Conservation (phyloP, 2,113 vertebrate genomes). For the Martes martes region DNA sequence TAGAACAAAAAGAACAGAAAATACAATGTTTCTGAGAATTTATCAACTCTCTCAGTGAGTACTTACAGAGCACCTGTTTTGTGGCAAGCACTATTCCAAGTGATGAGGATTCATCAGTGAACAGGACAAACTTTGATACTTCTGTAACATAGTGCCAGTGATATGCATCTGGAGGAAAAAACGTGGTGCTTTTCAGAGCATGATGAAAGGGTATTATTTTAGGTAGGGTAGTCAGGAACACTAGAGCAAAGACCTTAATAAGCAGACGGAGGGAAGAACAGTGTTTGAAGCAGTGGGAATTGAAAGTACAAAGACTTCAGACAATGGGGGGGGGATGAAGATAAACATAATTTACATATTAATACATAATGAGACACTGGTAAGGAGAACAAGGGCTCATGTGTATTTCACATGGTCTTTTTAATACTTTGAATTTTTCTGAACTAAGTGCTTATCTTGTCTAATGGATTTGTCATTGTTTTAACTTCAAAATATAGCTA, state of each 20-base stretch:
- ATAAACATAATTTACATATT: neutral
- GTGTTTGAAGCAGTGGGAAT: fast-evolving
- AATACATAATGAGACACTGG: no score
- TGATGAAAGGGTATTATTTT: neutral
- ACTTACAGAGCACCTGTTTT: neutral
- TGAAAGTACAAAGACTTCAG: no score
- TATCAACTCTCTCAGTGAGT: neutral
- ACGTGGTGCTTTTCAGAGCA: neutral
- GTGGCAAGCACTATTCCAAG: neutral
- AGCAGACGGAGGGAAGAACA: neutral
- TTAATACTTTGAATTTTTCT: neutral
- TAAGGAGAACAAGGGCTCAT: neutral
- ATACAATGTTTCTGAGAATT: neutral
- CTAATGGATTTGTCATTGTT: neutral
- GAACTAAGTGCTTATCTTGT: neutral
- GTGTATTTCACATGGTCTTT: neutral
- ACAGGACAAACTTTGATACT: neutral
- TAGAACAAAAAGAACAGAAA: neutral
- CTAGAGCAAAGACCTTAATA: neutral
- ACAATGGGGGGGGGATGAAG: neutral
- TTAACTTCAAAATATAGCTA: neutral
- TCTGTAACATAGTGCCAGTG: neutral
- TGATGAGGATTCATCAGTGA: neutral
- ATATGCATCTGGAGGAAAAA: neutral
- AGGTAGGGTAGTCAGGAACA: neutral